A percentile compares a stretch with the other conserved stretches of the same genome.
These are phyloP conservation scores for Electrona antarctica DNA, from an alignment of 2,113 vertebrate species.

Conservation along the genomic window DNA sequence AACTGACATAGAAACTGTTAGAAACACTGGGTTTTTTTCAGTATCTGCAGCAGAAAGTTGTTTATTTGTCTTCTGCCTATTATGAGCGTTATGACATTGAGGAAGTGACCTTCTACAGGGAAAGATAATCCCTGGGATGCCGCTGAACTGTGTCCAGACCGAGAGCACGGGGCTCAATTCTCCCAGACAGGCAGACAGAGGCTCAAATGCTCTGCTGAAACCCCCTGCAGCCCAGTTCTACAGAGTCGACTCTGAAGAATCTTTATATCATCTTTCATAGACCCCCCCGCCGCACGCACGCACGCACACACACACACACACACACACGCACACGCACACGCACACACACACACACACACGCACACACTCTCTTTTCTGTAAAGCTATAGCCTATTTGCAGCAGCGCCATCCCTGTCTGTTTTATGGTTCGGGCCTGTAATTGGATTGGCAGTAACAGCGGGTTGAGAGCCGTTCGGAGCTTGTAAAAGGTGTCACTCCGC, in stretches of 20 bases:
- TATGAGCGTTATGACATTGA: conserved; percentile 51
- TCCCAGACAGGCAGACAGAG: conserved; percentile 24
- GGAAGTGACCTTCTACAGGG: conserved; percentile 55
- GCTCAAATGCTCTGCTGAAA: conserved; percentile 32
- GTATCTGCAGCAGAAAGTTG: conserved; percentile 41
- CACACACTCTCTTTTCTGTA: conserved; percentile 26
- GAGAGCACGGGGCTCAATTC: conserved; percentile 29
- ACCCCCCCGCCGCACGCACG: no score
- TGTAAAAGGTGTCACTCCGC: conserved; percentile 69
- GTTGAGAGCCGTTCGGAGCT: conserved; percentile 69
- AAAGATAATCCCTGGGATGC: conserved; percentile 68
- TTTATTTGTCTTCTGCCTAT: conserved; percentile 6
- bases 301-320: neutral
- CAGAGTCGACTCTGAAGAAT: conserved; percentile 35
- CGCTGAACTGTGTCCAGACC: conserved; percentile 47
- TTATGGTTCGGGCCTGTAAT: conserved; percentile 74
- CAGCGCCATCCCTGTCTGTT: conserved; percentile 51
- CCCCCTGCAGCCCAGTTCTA: conserved; percentile 30
- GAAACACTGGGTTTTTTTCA: neutral
- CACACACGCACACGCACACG: no score
- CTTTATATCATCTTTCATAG: conserved; percentile 67
- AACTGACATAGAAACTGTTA: conserved; percentile 62
- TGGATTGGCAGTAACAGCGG: conserved; percentile 73
- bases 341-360: no score
- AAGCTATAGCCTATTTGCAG: conserved; percentile 52